phyloP scores from a whole-genome alignment of 2,888 invertebrate genomes.

The Saturnia pavonia region DNA sequence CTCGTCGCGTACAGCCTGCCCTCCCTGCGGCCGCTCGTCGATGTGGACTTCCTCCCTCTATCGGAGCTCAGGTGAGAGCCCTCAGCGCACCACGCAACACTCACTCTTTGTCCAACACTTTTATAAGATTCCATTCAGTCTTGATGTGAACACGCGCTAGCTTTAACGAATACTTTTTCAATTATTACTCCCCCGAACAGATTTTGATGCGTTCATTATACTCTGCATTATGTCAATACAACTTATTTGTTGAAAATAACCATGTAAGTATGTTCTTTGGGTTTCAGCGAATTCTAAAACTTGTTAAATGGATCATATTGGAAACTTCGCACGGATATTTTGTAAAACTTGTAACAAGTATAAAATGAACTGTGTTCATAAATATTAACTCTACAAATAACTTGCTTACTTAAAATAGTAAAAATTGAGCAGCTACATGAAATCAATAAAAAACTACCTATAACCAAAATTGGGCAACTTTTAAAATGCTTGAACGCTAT shows the following conservation, averaged over 20 bases:
- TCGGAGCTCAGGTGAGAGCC: conserved; percentile 93
- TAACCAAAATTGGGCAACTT: neutral
- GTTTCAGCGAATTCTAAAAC: neutral
- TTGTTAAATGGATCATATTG: neutral
- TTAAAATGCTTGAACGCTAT: too few species aligned
- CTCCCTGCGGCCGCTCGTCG: conserved; percentile 94
- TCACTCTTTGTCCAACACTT: conserved; percentile 19
- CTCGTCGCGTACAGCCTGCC: conserved; percentile 97
- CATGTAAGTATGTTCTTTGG: neutral
- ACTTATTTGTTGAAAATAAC: neutral
- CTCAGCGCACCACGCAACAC: conserved; percentile 3
- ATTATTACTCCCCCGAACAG: conserved; percentile 30
- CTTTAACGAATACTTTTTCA: conserved; percentile 23
- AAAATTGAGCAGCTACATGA: neutral
- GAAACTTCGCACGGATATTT: neutral
- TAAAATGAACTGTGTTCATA: neutral
- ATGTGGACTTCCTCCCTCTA: conserved; percentile 96
- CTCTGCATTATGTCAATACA: neutral
- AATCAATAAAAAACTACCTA: neutral
- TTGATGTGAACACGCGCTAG: conserved; percentile 38
- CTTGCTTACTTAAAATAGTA: neutral
- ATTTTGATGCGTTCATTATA: conserved; percentile 31
- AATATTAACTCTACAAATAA: neutral
- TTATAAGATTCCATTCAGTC: conserved; percentile 29
- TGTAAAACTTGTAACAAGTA: neutral